These are phyloP conservation scores for Campylomormyrus numenius DNA, from an alignment of 2,113 vertebrate species.

Conservation along the genomic window DNA sequence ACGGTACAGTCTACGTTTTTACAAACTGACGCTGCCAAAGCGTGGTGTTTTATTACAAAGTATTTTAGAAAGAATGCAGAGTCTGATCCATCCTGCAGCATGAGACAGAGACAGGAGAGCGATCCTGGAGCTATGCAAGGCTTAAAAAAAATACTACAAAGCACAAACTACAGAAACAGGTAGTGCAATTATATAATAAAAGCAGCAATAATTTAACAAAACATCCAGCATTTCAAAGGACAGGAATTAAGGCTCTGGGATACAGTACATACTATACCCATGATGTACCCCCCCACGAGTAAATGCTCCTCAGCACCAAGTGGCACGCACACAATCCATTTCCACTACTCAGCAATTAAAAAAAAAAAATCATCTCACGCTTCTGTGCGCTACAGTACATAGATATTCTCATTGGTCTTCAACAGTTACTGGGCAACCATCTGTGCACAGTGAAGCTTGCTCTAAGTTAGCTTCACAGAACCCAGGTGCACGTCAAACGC, in stretches of 20 bases:
- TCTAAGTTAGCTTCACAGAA: background rate
- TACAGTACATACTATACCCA: constrained; percentile 35
- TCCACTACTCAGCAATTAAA: constrained; percentile 22
- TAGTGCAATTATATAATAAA: constrained; percentile 64
- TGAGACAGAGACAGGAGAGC: background rate
- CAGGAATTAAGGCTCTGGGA: constrained; percentile 55
- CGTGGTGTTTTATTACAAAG: background rate
- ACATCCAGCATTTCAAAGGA: constrained; percentile 58
- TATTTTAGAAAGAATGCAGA: background rate
- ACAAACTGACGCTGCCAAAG: background rate
- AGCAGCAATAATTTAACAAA: constrained; percentile 66
- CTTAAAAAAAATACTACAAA: constrained; percentile 24
- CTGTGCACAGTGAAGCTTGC: background rate
- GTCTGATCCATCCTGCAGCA: background rate
- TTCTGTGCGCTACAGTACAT: background rate
- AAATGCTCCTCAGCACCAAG: background rate
- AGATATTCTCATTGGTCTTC: background rate
- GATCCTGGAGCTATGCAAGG: background rate
- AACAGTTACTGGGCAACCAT: background rate
- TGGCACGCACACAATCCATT: constrained; percentile 20
- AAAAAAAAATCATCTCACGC: background rate
- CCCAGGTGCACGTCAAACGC: background rate
- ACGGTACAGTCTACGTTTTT: background rate
- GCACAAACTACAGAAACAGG: constrained; percentile 54
- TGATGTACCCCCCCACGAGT: constrained; percentile 40